Evolutionary conservation across 2,797 vertebrate species (phyloP).

Genomic region (Chaetophractus vellerosus): DNA sequence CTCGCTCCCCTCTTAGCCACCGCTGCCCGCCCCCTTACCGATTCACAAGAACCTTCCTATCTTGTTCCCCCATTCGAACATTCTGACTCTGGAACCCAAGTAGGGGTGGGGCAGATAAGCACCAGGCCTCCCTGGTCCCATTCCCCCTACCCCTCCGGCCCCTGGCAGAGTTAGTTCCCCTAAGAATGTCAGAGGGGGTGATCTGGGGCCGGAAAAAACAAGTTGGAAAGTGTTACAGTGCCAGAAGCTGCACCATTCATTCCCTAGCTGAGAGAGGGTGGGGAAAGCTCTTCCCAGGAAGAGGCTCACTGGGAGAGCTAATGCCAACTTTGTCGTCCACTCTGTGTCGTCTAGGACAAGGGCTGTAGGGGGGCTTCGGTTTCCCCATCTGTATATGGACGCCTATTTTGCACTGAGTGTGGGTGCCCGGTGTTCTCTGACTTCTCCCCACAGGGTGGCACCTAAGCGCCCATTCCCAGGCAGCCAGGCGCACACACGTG

Average conservation of each 20-base stretch:
- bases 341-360: neutral
- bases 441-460: neutral
- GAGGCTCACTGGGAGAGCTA: neutral
- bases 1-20: neutral
- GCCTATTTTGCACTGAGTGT: neutral
- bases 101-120: conserved; percentile 44
- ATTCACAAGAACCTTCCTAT: conserved; percentile 59
- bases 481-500: neutral
- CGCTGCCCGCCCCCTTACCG: neutral
- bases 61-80: conserved; percentile 3
- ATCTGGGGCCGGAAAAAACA: conserved; percentile 29
- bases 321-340: neutral
- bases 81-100: conserved; percentile 18
- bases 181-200: neutral
- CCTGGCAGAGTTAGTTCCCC: neutral
- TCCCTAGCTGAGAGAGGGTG: neutral
- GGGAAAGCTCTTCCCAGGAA: neutral
- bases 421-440: neutral
- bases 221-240: neutral
- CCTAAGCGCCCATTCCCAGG: neutral
- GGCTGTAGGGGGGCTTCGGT: neutral
- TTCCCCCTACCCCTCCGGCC: neutral
- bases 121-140: neutral
- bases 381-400: neutral
- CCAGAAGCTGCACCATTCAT: neutral